phyloP scores from a whole-genome alignment of 2,797 vertebrate genomes.

The Helicolenus hilgendorfi region DNA sequence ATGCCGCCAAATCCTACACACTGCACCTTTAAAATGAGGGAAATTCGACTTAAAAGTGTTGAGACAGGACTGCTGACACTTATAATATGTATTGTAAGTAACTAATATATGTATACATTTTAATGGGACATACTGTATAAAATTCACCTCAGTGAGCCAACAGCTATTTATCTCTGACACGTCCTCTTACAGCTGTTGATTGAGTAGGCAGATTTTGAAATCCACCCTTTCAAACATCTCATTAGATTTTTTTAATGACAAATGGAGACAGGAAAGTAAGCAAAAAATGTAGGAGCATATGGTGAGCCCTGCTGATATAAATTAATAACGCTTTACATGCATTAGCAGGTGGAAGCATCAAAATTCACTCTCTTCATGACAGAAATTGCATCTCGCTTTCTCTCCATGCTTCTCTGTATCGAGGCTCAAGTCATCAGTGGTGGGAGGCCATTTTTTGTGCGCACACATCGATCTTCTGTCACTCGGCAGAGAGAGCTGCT shows the following conservation, averaged over 20 bases:
- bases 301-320: background rate
- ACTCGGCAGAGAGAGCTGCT: background rate
- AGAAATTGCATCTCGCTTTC: background rate
- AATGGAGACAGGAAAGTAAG: background rate
- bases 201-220: background rate
- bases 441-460: background rate
- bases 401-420: background rate
- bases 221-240: background rate
- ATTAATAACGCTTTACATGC: background rate
- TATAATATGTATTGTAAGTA: slow-evolving; percentile 20
- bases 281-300: background rate
- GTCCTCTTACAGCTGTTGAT: slow-evolving; percentile 3
- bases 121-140: background rate
- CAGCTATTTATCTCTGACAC: slow-evolving; percentile 11
- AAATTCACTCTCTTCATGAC: background rate
- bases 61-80: background rate
- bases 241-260: background rate
- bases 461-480: background rate
- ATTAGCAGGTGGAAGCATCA: background rate
- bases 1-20: too few relatives aligned
- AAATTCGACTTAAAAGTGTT: background rate
- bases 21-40: background rate
- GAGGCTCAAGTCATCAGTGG: background rate
- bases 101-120: slow-evolving; percentile 23
- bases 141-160: slow-evolving; percentile 16